Evolutionary conservation across 2,113 vertebrate species (phyloP).

Genomic region (Podarcis muralis): DNA sequence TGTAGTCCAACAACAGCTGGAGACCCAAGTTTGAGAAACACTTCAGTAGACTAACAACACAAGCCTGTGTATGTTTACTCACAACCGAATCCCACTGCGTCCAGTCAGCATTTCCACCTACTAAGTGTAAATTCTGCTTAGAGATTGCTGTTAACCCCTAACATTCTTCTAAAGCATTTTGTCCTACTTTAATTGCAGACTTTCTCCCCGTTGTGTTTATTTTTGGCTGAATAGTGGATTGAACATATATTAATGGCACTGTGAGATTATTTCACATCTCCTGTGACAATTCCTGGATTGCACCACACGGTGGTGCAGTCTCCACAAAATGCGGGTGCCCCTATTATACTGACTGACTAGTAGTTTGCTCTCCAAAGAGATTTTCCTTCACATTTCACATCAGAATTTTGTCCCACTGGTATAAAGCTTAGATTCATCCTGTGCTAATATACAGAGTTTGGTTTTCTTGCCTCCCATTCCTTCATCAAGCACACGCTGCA

Average conservation of each 20-base stretch:
- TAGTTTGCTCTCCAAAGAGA: conserved; percentile 3
- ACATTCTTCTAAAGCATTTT: not conserved
- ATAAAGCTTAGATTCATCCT: not conserved
- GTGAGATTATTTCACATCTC: conserved; percentile 5
- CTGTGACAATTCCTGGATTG: not conserved
- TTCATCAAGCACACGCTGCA: not conserved
- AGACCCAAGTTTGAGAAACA: no score
- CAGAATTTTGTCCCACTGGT: not conserved
- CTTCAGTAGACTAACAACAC: not conserved
- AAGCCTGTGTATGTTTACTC: not conserved
- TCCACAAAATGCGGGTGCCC: not conserved
- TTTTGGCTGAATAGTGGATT: not conserved
- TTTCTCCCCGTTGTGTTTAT: not conserved
- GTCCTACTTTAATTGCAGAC: not conserved
- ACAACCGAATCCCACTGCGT: not conserved
- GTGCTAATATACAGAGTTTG: conserved; percentile 10
- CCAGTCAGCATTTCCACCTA: not conserved
- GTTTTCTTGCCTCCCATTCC: not conserved
- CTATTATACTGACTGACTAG: rapidly evolving
- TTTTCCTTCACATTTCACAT: not conserved
- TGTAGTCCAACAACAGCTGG: no score
- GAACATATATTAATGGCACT: not conserved
- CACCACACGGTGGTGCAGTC: not conserved
- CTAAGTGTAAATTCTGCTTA: not conserved
- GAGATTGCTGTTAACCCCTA: not conserved